Percentiles rank a stretch among this genome's conserved stretches.
Conservation (phyloP, 1,140 invertebrate species). For the Asbolus verrucosus region DNA sequence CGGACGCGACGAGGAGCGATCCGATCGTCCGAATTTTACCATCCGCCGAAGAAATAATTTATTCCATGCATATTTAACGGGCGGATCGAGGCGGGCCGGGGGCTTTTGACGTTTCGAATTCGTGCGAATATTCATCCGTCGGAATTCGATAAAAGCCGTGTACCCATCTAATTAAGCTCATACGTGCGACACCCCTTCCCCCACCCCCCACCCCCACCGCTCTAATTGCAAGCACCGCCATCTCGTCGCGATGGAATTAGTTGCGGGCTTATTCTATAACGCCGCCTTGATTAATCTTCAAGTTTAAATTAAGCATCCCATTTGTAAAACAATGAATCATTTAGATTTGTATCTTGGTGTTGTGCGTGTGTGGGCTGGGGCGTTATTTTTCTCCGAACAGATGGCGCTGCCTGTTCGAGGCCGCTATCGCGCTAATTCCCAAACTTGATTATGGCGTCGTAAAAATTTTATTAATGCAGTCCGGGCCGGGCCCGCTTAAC, state of each 20-base stretch:
- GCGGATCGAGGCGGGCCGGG: slow-evolving; percentile 10
- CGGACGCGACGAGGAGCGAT: background rate
- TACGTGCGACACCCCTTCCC: slow-evolving; percentile 22
- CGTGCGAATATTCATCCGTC: slow-evolving; percentile 20
- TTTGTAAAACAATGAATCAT: slow-evolving; percentile 47
- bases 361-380: background rate
- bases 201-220: slow-evolving; percentile 3
- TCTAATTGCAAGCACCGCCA: slow-evolving; percentile 35
- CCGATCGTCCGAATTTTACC: slow-evolving; percentile 21
- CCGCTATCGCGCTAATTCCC: background rate
- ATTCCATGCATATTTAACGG: slow-evolving; percentile 34
- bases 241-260: slow-evolving; percentile 35
- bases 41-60: slow-evolving; percentile 20
- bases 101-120: slow-evolving; percentile 26
- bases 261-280: slow-evolving; percentile 28
- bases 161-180: slow-evolving; percentile 30
- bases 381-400: background rate
- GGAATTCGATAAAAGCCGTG: slow-evolving; percentile 26
- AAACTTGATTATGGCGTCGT: slow-evolving; percentile 14
- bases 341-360: slow-evolving; percentile 39
- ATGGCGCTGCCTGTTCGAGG: background rate
- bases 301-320: slow-evolving; percentile 33
- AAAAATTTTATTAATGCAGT: slow-evolving; percentile 35
- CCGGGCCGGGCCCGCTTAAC: slow-evolving; percentile 14
- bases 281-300: slow-evolving; percentile 41